Evolutionary conservation across 2,113 vertebrate species (phyloP).

Genomic region (Coptodon bakossiorum): DNA sequence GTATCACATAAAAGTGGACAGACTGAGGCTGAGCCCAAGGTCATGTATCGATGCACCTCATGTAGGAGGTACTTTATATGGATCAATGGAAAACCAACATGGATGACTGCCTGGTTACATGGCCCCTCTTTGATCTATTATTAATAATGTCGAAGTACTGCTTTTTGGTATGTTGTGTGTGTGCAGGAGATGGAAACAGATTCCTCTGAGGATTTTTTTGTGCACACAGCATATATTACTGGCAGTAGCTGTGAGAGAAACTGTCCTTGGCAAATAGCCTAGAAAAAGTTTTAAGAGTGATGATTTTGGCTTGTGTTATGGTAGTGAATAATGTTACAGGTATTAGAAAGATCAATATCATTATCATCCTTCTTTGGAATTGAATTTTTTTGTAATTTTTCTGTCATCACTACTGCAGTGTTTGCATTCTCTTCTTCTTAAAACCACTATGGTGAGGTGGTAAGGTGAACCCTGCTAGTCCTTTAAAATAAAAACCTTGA

Average conservation of each 20-base stretch:
- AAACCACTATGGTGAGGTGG: background rate
- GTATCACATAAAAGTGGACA: background rate
- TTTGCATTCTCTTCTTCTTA: background rate
- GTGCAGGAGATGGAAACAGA: background rate
- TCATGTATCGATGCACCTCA: background rate
- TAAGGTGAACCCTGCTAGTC: background rate
- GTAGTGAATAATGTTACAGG: background rate
- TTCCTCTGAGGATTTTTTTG: background rate
- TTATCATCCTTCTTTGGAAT: background rate
- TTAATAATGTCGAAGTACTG: slow-evolving; percentile 35
- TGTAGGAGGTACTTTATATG: background rate
- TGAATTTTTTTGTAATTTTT: background rate
- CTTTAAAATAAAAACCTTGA: background rate
- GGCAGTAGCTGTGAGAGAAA: background rate
- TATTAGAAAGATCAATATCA: background rate
- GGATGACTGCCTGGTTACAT: slow-evolving; percentile 4
- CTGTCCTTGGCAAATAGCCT: background rate
- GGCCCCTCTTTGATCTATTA: slow-evolving; percentile 47
- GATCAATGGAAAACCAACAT: background rate
- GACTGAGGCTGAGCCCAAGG: background rate
- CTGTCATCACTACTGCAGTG: background rate
- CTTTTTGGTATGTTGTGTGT: slow-evolving; percentile 8
- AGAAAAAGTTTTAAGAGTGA: background rate
- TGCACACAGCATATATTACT: background rate
- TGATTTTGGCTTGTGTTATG: background rate